Conservation (phyloP, 2,113 vertebrate genomes). For the Callionymus lyra region DNA sequence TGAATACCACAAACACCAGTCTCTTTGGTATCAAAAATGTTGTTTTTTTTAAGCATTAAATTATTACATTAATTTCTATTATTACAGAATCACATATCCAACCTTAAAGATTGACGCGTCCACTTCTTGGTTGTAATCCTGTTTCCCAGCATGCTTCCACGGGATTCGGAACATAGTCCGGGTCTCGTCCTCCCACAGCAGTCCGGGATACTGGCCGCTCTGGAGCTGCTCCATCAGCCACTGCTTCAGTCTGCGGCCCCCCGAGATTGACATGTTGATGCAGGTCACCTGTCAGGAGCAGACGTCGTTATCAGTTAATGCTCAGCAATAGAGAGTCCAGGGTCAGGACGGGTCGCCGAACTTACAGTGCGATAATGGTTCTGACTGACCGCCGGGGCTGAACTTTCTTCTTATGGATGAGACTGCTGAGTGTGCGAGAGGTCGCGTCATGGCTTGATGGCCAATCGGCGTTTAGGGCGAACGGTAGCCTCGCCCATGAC, state of each 20-base stretch:
- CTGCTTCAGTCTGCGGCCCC: constrained; percentile 84
- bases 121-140: constrained; percentile 96
- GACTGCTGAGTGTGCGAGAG: neutral
- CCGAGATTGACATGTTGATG: constrained; percentile 71
- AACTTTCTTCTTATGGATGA: constrained; percentile 46
- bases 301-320: neutral
- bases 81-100: neutral
- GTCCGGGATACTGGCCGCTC: constrained; percentile 78
- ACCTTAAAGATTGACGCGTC: constrained; percentile 98
- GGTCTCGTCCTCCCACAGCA: constrained; percentile 88
- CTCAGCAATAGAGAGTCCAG: no score
- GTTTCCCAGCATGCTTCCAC: constrained; percentile 95
- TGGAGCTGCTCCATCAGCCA: constrained; percentile 96
- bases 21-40: no score
- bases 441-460: constrained; percentile 16
- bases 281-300: constrained; percentile 2
- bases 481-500: constrained; percentile 15
- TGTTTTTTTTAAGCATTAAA: no score
- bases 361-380: neutral
- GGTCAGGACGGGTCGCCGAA: no score
- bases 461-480: constrained; percentile 37
- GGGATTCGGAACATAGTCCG: constrained; percentile 93
- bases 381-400: constrained; percentile 1
- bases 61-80: no score
- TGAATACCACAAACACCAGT: no score